Conservation (phyloP, 2,888 invertebrate genomes). For the Andrena marginata region DNA sequence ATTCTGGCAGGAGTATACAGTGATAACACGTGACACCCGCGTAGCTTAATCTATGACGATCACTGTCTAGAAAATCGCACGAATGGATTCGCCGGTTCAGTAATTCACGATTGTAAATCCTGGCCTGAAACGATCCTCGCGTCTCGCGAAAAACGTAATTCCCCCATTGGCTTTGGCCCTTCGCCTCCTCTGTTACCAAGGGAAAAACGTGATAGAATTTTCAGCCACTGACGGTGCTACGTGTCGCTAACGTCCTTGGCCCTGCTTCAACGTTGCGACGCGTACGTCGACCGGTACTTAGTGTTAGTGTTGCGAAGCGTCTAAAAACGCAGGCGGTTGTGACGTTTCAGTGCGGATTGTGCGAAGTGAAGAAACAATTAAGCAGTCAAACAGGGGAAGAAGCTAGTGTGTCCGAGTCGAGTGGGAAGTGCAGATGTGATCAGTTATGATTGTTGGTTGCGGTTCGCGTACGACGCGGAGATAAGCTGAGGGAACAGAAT, state of each 20-base stretch:
- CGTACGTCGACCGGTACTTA: neutral
- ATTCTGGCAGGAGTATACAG: slow-evolving; percentile 1
- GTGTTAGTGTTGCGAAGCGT: neutral
- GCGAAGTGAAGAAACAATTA: neutral
- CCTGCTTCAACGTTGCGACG: neutral
- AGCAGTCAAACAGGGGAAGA: neutral
- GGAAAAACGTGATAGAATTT: slow-evolving; percentile 21
- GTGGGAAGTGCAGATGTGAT: neutral
- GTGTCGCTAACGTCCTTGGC: neutral
- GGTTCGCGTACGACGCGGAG: slow-evolving; percentile 9
- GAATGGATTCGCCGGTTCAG: slow-evolving; percentile 54
- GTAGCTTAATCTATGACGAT: slow-evolving; percentile 42
- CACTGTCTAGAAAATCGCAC: slow-evolving; percentile 17
- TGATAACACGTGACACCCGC: neutral
- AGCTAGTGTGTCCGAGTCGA: neutral
- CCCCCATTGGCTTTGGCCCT: slow-evolving; percentile 4
- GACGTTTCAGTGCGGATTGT: neutral
- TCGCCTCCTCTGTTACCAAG: slow-evolving; percentile 4
- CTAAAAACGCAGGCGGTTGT: neutral
- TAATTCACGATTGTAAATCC: slow-evolving; percentile 64
- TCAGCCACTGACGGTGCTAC: slow-evolving; percentile 8
- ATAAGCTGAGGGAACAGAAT: slow-evolving; percentile 48
- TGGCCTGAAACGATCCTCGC: slow-evolving; percentile 27
- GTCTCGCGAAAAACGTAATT: slow-evolving; percentile 64
- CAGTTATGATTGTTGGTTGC: slow-evolving; percentile 26